Evolutionary conservation across 2,113 vertebrate species (phyloP), one percentile per base, ranked within the genome.

Genomic region (Callionymus lyra): DNA sequence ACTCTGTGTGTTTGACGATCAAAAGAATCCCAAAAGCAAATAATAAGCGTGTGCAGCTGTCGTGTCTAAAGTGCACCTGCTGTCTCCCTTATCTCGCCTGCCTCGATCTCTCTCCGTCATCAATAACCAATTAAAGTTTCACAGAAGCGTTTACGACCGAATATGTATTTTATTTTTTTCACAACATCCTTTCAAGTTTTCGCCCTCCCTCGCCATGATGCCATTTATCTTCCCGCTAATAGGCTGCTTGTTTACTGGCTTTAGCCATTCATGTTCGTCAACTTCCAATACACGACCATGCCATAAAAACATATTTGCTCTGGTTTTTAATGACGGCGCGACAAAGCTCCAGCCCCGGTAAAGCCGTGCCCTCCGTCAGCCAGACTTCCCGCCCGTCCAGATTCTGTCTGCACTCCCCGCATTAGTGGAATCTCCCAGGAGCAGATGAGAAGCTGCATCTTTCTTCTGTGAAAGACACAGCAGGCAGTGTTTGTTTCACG

Each of bases 391-490:
- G 0, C 49, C 44, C 47, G 34, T 51, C 21, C 35, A 31, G 50
- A 52, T 13, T 6, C 38, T 37, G 32, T 39, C 44, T 56, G 61
- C 41, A 12, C 34, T 34, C 35, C 52, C 41, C 51, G 56, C 53
- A 32, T 60, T 44, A 45, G 49, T 42, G 55, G 59, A 43, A 51
- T 59, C 67, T 59, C 59, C 43, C 44, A 14, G 35, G 51, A 70
- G 59, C 49, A 68, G 59, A 82, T 73, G 62, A 69, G 55, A 79
- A 43, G 60, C 67, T 34, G 12, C 56, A 40, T 41, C 39, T 47
- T 11, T 27, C 33, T 37, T 70, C 58, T 54, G 21, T 27, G 58
- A 65, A 77, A 67, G 43, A 44, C 53, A 54, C 61, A 52, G 56
- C 52, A 59, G 63, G 59, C 70, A 74, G 75, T 70, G 54, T 61